Base-by-base conservation (phyloP, 2,888 invertebrate genomes). In the Temnothorax unifasciatus region DNA sequence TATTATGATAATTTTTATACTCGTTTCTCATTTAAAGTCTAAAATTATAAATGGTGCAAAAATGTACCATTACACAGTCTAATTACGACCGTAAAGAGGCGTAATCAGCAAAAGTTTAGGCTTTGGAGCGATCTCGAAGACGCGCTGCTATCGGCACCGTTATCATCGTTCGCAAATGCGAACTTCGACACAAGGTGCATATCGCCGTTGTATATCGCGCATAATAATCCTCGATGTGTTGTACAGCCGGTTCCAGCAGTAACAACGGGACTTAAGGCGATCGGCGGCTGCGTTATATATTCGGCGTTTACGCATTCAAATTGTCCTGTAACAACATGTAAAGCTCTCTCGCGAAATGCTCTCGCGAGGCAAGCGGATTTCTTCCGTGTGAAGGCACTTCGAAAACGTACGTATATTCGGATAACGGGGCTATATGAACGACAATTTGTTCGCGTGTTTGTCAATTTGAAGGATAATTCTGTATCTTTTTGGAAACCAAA, bases 171-270 rank as follows among this genome's bases (percentile, higher is more conserved):
- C 75, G 79, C 52, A 74, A 64, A 69, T 57, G 63, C 73, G 8
- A 68, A 68, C 66, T 66, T 69, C 83, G 83, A 84, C 74, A 86
- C 82, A 88, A 86, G 85, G 85, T 88, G 84, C 83, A 87, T 68
- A 87, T 87, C 82, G 25, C 34, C 18, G 66, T 75, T 79, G 81
- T 79, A 69, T 77, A 84, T 84, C 82, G 82, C 82, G 63, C 84
- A 82, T 81, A 85, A 87, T 87, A 89, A 87, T 89, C 75, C 73
- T 21, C 82, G 82, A 86, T 73, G 66, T 77, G 68, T 73, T 81
- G 68, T 87, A 83, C 86, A 75, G 68, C 64, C 76, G 82, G 61
- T 71, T 41, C 29, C 54, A 52, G 61, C 69, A 82, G 66, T 63
- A 84, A 85, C 85, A 76, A 85, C 87, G 83, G 83, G 77, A 85